phyloP scores from a whole-genome alignment of 2,888 invertebrate genomes.

The Drosophila algonquin region DNA sequence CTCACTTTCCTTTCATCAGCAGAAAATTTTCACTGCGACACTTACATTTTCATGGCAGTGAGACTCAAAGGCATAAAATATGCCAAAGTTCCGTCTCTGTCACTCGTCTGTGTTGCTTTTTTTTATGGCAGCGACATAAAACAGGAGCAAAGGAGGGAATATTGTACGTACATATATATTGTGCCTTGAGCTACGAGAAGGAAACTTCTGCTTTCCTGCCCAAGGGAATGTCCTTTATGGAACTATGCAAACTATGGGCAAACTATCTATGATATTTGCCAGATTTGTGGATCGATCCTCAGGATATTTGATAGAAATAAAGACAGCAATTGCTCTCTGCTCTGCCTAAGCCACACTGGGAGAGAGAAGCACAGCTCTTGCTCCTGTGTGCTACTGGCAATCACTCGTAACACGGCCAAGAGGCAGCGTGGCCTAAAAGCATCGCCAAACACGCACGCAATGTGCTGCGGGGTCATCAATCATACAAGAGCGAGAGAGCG shows the following conservation, averaged over 20 bases:
- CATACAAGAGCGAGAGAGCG: constrained; percentile 39
- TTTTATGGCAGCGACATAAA: constrained; percentile 64
- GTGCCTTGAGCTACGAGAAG: constrained; percentile 9
- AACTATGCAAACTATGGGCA: constrained; percentile 61
- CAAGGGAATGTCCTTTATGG: constrained; percentile 3
- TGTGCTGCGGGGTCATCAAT: constrained; percentile 57
- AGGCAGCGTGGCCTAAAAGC: constrained; percentile 55
- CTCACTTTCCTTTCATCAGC: constrained; percentile 77
- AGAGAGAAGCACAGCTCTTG: not conserved
- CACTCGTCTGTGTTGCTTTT: constrained; percentile 21
- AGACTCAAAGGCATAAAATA: constrained; percentile 55
- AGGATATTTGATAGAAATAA: not conserved
- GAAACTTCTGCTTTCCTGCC: constrained; percentile 35
- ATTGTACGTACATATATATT: not conserved
- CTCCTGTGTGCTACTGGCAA: constrained; percentile 12
- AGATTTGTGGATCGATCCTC: not conserved
- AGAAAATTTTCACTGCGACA: constrained; percentile 73
- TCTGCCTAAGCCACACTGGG: not conserved
- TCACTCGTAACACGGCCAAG: constrained; percentile 62
- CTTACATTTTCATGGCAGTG: constrained; percentile 72
- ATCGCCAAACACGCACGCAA: constrained; percentile 44
- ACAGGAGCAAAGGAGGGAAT: constrained; percentile 24
- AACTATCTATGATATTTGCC: constrained; percentile 26
- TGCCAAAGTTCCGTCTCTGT: constrained; percentile 57
- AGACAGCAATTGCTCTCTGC: not conserved